Evolutionary conservation across 2,113 vertebrate genomes (phyloP).

Genomic region (Oryzias javanicus): DNA sequence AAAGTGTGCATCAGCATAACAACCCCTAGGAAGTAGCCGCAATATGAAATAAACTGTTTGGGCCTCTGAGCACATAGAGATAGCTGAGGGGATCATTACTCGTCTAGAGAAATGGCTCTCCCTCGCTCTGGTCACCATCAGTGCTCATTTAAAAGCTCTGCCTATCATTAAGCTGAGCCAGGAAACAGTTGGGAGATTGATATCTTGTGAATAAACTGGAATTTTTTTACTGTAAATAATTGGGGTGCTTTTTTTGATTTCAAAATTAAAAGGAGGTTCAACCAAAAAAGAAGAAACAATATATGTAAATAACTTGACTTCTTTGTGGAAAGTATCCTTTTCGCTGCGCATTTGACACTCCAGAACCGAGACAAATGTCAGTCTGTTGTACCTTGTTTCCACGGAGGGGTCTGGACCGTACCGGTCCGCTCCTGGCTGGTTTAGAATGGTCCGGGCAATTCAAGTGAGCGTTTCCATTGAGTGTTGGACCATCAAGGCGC

Average conservation of each 20-base stretch:
- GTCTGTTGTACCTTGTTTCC: too few relatives aligned
- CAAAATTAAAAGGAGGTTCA: slow-evolving; percentile 30
- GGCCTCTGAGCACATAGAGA: slow-evolving; percentile 85
- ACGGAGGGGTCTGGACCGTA: too few relatives aligned
- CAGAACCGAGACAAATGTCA: slow-evolving; percentile 30
- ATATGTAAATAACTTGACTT: slow-evolving; percentile 26
- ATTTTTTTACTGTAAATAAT: slow-evolving; percentile 63
- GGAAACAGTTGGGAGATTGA: slow-evolving; percentile 63
- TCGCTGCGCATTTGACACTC: slow-evolving; percentile 39
- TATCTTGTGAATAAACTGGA: slow-evolving; percentile 57
- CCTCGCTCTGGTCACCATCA: slow-evolving; percentile 87
- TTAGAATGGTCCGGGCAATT: too few relatives aligned
- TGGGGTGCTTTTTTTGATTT: slow-evolving; percentile 36
- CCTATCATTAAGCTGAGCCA: slow-evolving; percentile 69
- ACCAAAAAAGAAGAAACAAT: slow-evolving; percentile 48
- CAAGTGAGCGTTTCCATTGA: too few relatives aligned
- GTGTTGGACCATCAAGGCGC: too few relatives aligned
- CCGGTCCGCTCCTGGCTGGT: too few relatives aligned
- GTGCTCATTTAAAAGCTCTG: slow-evolving; percentile 89
- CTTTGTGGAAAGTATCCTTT: slow-evolving; percentile 53
- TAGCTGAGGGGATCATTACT: slow-evolving; percentile 93
- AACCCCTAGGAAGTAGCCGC: slow-evolving; percentile 94
- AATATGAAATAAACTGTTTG: slow-evolving; percentile 99
- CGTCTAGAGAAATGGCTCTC: slow-evolving; percentile 89
- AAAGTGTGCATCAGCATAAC: slow-evolving; percentile 94